A percentile compares a stretch with the other conserved stretches of the same genome.
Conservation (phyloP, 2,113 vertebrate species). For the Corvus hawaiiensis region DNA sequence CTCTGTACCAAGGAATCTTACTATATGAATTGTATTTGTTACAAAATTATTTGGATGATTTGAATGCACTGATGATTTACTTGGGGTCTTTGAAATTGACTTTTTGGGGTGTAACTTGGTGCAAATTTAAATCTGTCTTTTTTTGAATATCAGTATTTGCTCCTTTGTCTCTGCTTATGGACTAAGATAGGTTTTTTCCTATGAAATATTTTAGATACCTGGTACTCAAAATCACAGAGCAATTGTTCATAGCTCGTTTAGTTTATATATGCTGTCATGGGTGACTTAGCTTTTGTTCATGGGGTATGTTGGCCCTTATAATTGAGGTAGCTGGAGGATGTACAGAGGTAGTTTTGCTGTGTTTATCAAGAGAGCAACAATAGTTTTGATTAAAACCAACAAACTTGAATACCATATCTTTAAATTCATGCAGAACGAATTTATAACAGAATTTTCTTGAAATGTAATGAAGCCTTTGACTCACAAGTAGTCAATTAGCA, state of each 20-base stretch:
- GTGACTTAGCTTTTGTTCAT: not conserved
- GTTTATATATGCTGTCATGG: conserved; percentile 22
- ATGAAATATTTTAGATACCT: conserved; percentile 22
- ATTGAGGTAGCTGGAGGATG: not conserved
- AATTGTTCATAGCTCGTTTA: conserved; percentile 45
- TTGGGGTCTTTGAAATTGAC: not conserved
- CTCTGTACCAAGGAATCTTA: not conserved
- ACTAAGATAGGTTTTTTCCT: not conserved
- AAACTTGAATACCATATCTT: not conserved
- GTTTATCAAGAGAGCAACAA: not conserved
- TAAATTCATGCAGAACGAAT: not conserved
- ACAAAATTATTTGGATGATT: not conserved
- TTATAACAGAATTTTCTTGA: not conserved
- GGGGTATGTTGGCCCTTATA: not conserved
- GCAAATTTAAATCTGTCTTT: not conserved
- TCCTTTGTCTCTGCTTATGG: not conserved
- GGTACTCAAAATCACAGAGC: not conserved
- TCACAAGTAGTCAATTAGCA: not conserved
- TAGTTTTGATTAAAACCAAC: not conserved
- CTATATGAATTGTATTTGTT: not conserved
- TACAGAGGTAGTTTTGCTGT: not conserved
- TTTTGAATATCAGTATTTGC: not conserved
- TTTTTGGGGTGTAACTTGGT: not conserved
- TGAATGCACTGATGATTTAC: not conserved
- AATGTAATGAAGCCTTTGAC: not conserved